Evolutionary conservation across 2,888 invertebrate species (phyloP).

Genomic region (Nephrotoma appendiculata): DNA sequence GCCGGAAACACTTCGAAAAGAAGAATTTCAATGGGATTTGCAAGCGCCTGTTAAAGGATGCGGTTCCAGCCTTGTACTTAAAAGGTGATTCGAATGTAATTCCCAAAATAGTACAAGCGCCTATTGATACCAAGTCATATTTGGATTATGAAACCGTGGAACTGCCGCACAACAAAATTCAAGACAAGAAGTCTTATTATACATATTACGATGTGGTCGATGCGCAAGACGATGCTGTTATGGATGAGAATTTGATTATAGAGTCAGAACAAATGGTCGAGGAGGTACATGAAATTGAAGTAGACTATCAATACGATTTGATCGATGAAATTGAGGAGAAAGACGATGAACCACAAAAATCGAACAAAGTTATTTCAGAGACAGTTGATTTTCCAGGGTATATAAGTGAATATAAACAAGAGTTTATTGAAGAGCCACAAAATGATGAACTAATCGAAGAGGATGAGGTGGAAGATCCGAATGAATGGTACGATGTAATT

Average conservation of each 20-base stretch:
- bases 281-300: neutral
- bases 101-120: neutral
- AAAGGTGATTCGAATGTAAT: neutral
- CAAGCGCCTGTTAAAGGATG: neutral
- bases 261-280: neutral
- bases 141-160: neutral
- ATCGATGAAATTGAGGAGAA: neutral
- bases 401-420: neutral
- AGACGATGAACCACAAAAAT: neutral
- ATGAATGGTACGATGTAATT: neutral
- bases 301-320: neutral
- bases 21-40: constrained; percentile 8
- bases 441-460: neutral
- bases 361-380: neutral
- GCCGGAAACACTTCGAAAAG: constrained; percentile 8
- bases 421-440: neutral
- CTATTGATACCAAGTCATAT: neutral
- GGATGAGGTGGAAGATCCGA: neutral
- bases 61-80: neutral
- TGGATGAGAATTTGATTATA: neutral
- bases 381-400: neutral
- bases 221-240: neutral
- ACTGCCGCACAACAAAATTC: neutral
- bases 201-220: neutral
- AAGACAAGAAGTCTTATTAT: neutral